Percentiles rank a stretch among this genome's conserved stretches.
Conservation (phyloP, 2,797 vertebrate genomes). For the Tapera naevia region DNA sequence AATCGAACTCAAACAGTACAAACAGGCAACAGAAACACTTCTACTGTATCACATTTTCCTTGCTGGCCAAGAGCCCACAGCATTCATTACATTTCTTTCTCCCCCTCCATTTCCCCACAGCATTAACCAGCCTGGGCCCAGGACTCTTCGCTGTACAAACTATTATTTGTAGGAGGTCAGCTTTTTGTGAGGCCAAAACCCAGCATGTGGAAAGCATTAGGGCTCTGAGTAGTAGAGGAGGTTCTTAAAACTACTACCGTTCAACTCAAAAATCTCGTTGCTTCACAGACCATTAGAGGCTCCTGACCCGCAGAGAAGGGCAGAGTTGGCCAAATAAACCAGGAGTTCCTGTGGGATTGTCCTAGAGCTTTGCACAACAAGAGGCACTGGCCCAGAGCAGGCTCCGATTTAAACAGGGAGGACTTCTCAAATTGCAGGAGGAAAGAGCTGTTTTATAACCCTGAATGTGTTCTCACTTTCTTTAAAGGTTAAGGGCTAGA, state of each 20-base stretch:
- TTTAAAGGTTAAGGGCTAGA: slow-evolving; percentile 76
- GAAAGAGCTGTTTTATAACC: slow-evolving; percentile 69
- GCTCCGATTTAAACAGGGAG: slow-evolving; percentile 71
- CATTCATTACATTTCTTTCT: slow-evolving; percentile 64
- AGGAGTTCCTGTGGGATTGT: slow-evolving; percentile 75
- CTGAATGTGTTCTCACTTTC: slow-evolving; percentile 68
- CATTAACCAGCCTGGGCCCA: slow-evolving; percentile 41
- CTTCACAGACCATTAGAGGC: slow-evolving; percentile 69
- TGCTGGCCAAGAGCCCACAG: slow-evolving; percentile 75
- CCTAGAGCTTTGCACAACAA: slow-evolving; percentile 70
- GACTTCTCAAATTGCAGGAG: slow-evolving; percentile 72
- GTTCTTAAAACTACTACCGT: slow-evolving; percentile 61
- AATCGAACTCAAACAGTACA: slow-evolving; percentile 74
- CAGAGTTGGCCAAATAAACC: slow-evolving; percentile 81
- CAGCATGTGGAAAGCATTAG: slow-evolving; percentile 66
- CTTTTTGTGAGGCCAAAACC: slow-evolving; percentile 40
- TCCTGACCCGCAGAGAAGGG: slow-evolving; percentile 69
- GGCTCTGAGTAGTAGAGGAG: slow-evolving; percentile 36
- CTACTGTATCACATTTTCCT: slow-evolving; percentile 72
- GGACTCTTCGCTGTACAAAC: slow-evolving; percentile 35
- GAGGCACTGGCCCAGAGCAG: slow-evolving; percentile 69
- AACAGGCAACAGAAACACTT: slow-evolving; percentile 71
- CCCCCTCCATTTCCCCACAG: slow-evolving; percentile 27
- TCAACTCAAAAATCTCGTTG: slow-evolving; percentile 49
- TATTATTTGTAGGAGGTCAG: slow-evolving; percentile 51